A percentile compares a stretch with the other conserved stretches of the same genome.
phyloP scores from a whole-genome alignment of 1,140 invertebrate species.

The Hypothenemus hampei region DNA sequence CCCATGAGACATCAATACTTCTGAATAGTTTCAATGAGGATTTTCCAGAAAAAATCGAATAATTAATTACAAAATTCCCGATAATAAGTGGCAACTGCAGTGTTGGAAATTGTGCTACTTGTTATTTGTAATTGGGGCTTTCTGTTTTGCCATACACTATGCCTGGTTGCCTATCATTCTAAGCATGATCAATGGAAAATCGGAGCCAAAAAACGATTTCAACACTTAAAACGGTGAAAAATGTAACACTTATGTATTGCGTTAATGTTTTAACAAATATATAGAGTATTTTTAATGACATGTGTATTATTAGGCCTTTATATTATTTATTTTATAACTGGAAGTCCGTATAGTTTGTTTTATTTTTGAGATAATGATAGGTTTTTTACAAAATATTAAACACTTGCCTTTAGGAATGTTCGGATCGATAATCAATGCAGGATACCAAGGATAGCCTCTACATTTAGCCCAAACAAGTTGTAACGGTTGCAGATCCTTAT shows the following conservation, averaged over 20 bases:
- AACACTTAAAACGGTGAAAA: not conserved
- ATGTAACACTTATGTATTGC: not conserved
- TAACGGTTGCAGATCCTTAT: conserved; percentile 64
- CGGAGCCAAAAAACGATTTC: not conserved
- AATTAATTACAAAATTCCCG: too few relatives aligned
- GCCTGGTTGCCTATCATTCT: conserved; percentile 6
- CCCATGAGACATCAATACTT: too few relatives aligned
- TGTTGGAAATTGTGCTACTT: conserved; percentile 1
- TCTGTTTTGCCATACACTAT: conserved; percentile 5
- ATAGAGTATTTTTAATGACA: not conserved
- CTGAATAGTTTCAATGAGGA: too few relatives aligned
- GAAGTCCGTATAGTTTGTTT: not conserved
- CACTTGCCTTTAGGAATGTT: conserved; percentile 71
- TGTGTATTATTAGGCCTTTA: not conserved
- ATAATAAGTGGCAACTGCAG: not conserved
- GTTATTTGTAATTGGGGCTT: not conserved
- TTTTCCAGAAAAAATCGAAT: too few relatives aligned
- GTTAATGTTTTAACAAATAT: not conserved
- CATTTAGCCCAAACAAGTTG: conserved; percentile 97
- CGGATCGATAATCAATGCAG: conserved; percentile 91
- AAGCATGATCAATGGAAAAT: not conserved
- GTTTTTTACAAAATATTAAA: not conserved
- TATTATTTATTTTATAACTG: not conserved
- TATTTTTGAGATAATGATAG: not conserved
- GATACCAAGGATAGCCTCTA: conserved; percentile 95